These are phyloP conservation scores for Drosophila ustulata DNA, from an alignment of 2,888 invertebrate genomes.

Conservation along the genomic window DNA sequence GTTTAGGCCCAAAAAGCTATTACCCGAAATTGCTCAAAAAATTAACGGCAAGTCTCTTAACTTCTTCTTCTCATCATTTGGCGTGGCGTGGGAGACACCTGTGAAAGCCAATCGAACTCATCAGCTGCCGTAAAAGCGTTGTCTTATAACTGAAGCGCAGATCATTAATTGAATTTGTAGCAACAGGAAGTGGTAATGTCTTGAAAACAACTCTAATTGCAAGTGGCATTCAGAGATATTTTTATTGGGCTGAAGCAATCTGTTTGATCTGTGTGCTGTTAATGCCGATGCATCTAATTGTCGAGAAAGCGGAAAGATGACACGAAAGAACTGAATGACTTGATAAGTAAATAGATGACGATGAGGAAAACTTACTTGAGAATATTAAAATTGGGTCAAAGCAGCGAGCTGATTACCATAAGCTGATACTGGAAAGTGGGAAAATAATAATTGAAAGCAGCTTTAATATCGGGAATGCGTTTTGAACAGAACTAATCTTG, in stretches of 20 bases:
- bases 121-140: constrained; percentile 6
- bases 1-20: constrained; percentile 51
- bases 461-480: neutral
- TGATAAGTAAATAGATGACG: constrained; percentile 15
- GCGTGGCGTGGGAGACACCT: constrained; percentile 58
- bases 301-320: constrained; percentile 51
- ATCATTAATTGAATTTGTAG: constrained; percentile 43
- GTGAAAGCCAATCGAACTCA: constrained; percentile 43
- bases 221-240: constrained; percentile 7
- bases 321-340: constrained; percentile 22
- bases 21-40: constrained; percentile 56
- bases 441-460: neutral
- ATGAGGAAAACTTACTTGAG: constrained; percentile 8
- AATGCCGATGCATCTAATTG: constrained; percentile 19
- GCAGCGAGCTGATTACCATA: constrained; percentile 9
- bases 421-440: neutral
- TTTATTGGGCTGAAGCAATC: constrained; percentile 13
- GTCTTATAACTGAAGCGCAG: constrained; percentile 17
- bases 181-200: constrained; percentile 53
- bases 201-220: constrained; percentile 47
- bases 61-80: constrained; percentile 6
- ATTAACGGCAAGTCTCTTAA: constrained; percentile 34
- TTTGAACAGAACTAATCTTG: neutral
- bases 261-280: constrained; percentile 31
- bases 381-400: constrained; percentile 22